Percentiles rank a stretch among this genome's conserved stretches.
Conservation (phyloP, 1,140 invertebrate species). For the Augochlora pura region DNA sequence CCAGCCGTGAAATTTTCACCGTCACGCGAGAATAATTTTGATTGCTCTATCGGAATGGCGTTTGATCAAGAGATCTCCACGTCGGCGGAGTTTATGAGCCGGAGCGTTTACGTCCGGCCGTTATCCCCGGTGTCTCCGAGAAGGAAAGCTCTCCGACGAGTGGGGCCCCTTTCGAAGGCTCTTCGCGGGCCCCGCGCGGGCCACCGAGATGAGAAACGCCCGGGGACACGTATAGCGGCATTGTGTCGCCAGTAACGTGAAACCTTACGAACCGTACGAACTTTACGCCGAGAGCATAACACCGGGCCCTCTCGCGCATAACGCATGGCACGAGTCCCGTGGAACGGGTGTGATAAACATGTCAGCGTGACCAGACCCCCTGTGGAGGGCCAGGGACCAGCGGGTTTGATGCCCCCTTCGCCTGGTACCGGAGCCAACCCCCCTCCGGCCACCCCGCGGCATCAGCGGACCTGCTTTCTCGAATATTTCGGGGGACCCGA, state of each 20-base stretch:
- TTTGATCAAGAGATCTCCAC: slow-evolving; percentile 7
- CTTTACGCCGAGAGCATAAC: slow-evolving; percentile 27
- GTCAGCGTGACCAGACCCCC: slow-evolving; percentile 67
- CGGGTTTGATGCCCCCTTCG: slow-evolving; percentile 63
- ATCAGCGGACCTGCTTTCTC: slow-evolving; percentile 31
- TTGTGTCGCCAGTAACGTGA: slow-evolving; percentile 63
- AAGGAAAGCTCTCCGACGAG: neutral
- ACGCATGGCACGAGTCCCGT: slow-evolving; percentile 64
- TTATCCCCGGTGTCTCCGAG: neutral
- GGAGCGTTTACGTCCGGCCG: slow-evolving; percentile 19
- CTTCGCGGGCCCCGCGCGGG: neutral
- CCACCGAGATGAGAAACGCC: slow-evolving; percentile 51
- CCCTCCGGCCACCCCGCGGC: neutral
- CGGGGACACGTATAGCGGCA: slow-evolving; percentile 48
- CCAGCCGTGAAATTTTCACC: neutral
- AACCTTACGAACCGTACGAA: slow-evolving; percentile 42
- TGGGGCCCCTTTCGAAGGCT: neutral
- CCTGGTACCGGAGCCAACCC: slow-evolving; percentile 40
- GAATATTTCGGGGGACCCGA: slow-evolving; percentile 5
- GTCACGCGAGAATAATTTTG: slow-evolving; percentile 25
- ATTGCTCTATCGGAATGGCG: slow-evolving; percentile 3
- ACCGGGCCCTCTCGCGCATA: slow-evolving; percentile 50
- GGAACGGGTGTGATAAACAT: slow-evolving; percentile 67
- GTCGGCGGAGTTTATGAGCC: slow-evolving; percentile 6
- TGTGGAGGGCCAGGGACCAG: slow-evolving; percentile 54